These are phyloP conservation scores for Neogale vison DNA, from an alignment of 2,113 vertebrate species.

Conservation along the genomic window DNA sequence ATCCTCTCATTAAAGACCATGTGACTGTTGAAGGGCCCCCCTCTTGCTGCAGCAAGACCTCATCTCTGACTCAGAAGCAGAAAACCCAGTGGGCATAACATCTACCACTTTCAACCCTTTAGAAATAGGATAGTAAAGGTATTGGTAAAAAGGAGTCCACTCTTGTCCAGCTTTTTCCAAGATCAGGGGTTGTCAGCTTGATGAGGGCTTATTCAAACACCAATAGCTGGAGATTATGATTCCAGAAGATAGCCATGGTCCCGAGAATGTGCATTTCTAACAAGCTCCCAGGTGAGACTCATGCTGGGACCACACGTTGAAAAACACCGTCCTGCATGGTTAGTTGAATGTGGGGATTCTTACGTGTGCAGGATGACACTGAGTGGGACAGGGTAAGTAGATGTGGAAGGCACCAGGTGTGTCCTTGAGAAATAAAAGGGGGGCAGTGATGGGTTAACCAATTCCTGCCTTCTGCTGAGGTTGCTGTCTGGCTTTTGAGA, in stretches of 20 bases:
- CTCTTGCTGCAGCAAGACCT: neutral
- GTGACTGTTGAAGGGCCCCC: neutral
- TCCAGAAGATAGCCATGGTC: neutral
- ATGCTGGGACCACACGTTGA: neutral
- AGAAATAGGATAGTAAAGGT: neutral
- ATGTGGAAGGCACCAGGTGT: neutral
- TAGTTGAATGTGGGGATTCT: neutral
- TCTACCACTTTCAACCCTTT: neutral
- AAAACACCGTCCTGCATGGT: neutral
- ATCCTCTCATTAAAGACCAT: neutral
- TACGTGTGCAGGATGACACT: neutral
- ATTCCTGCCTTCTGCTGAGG: neutral
- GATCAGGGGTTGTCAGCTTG: neutral
- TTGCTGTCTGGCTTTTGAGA: neutral
- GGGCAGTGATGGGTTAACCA: neutral
- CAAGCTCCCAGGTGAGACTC: neutral
- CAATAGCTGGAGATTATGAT: neutral
- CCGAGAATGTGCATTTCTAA: neutral
- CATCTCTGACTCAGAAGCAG: neutral
- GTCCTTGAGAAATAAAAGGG: neutral
- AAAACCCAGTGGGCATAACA: neutral
- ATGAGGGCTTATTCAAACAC: neutral
- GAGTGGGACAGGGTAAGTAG: neutral
- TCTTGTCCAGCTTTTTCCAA: neutral
- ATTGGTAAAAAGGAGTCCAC: neutral